phyloP scores from a whole-genome alignment of 2,888 invertebrate genomes.

The Drosophila mulleri region DNA sequence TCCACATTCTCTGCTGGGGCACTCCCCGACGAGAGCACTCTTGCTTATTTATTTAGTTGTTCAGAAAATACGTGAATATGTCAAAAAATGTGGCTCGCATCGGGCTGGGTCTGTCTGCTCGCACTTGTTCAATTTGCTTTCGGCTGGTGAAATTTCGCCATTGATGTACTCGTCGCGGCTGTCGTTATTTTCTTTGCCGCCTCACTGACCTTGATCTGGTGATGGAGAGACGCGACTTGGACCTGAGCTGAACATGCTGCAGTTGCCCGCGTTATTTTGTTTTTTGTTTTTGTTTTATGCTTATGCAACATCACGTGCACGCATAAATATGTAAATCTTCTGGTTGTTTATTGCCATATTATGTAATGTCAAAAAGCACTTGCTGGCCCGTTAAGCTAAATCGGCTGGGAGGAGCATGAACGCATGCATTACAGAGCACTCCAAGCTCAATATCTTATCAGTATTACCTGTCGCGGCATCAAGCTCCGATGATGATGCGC shows the following conservation, averaged over 20 bases:
- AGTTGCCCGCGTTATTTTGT: conserved; percentile 43
- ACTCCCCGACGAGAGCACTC: conserved; percentile 2
- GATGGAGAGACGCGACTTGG: conserved; percentile 37
- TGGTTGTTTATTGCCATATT: conserved; percentile 62
- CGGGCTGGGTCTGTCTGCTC: conserved; percentile 17
- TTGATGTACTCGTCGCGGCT: conserved; percentile 33
- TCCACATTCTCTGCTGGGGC: not conserved
- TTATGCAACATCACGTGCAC: conserved; percentile 70
- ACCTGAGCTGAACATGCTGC: conserved; percentile 37
- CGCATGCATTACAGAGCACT: conserved; percentile 32
- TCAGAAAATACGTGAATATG: conserved; percentile 58
- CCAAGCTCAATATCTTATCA: conserved; percentile 16
- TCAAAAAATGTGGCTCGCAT: conserved; percentile 19
- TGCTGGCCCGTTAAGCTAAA: conserved; percentile 33
- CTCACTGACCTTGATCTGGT: conserved; percentile 67
- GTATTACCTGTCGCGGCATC: not conserved
- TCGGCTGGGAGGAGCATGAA: conserved; percentile 16
- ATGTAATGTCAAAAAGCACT: conserved; percentile 58
- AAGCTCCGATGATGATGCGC: not conserved
- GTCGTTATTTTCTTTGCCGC: conserved; percentile 40
- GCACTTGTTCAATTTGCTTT: conserved; percentile 29
- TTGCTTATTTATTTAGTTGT: conserved; percentile 9
- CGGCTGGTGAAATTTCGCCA: conserved; percentile 68
- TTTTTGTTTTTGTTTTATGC: conserved; percentile 25
- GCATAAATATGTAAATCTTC: conserved; percentile 63